Evolutionary conservation across 2,797 vertebrate species (phyloP).

Genomic region (Rhinophrynus dorsalis): DNA sequence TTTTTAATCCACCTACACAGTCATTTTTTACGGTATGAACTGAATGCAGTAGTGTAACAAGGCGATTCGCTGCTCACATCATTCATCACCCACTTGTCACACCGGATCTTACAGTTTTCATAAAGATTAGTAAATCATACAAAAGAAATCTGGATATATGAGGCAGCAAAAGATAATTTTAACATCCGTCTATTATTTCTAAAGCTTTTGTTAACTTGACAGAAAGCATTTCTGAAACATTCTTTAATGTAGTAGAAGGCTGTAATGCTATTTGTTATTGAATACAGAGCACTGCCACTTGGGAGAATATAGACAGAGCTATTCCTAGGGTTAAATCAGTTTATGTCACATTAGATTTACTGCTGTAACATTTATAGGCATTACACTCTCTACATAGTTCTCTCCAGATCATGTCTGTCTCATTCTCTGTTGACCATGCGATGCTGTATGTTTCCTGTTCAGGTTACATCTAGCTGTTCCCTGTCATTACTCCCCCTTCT

Average conservation of each 20-base stretch:
- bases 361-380: no score
- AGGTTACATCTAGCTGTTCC: no score
- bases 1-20: constrained; percentile 64
- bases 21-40: constrained; percentile 50
- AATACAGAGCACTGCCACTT: neutral
- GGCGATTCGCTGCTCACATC: constrained; percentile 57
- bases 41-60: constrained; percentile 50
- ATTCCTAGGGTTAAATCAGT: no score
- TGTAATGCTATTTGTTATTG: neutral
- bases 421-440: no score
- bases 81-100: constrained; percentile 54
- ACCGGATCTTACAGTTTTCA: constrained; percentile 31
- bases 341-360: no score
- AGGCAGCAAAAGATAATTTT: neutral
- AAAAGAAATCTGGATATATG: neutral
- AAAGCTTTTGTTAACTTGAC: constrained; percentile 3
- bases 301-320: neutral
- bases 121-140: constrained; percentile 11
- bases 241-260: neutral
- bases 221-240: neutral
- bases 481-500: no score
- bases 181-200: neutral
- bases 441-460: no score
- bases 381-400: no score
- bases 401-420: no score